These are phyloP conservation scores for Parapsyche elsis DNA, from an alignment of 1,140 invertebrate species.

Conservation along the genomic window DNA sequence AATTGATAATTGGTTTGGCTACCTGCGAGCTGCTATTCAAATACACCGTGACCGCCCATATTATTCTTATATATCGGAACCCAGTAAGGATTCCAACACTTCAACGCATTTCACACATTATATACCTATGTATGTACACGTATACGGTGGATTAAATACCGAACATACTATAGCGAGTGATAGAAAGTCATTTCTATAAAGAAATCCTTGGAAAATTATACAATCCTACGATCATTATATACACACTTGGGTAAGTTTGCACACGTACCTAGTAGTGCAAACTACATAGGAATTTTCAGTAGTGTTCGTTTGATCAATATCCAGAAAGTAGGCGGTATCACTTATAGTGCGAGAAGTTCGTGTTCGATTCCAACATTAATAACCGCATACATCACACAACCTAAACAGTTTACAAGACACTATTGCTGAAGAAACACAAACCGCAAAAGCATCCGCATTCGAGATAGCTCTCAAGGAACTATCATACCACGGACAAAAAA, in stretches of 20 bases:
- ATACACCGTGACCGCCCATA: slow-evolving; percentile 11
- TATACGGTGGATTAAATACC: too few relatives aligned
- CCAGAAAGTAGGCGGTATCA: slow-evolving; percentile 1
- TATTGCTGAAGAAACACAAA: not conserved
- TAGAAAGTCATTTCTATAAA: not conserved
- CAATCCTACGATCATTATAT: not conserved
- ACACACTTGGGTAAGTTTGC: too few relatives aligned
- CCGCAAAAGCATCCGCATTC: slow-evolving; percentile 18
- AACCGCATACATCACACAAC: slow-evolving; percentile 26
- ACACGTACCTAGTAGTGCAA: too few relatives aligned
- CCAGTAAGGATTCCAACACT: not conserved
- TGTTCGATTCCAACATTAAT: slow-evolving; percentile 41
- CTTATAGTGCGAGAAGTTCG: slow-evolving; percentile 10
- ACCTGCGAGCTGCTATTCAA: slow-evolving; percentile 44
- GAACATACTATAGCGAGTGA: too few relatives aligned
- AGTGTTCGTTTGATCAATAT: slow-evolving; percentile 11
- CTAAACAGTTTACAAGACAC: not conserved
- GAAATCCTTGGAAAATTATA: not conserved
- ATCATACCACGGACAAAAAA: too few relatives aligned
- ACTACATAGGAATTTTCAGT: too few relatives aligned
- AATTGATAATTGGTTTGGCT: slow-evolving; percentile 56
- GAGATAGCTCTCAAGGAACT: too few relatives aligned
- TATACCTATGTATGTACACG: not conserved
- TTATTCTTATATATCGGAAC: not conserved
- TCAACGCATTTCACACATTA: not conserved